Evolutionary conservation across 2,888 invertebrate genomes (phyloP), one percentile per base, ranked within the genome.

Genomic region (Nomada hirtipes): DNA sequence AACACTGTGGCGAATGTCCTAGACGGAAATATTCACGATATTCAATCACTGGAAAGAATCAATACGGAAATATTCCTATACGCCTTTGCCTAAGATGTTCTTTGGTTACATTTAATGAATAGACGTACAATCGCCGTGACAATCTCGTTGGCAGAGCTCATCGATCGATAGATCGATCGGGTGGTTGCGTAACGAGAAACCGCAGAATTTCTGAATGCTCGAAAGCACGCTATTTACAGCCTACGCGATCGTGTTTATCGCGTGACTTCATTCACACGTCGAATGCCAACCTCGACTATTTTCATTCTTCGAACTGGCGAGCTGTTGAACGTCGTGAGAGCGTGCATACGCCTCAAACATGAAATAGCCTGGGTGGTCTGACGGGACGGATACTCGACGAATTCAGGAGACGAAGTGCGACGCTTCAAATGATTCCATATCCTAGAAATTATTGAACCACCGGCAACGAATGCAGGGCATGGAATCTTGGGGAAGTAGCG

Each of bases 171-270:
- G 75, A 70, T 72, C 59, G 76, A 83, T 79, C 64, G 74, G 79
- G 76, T 68, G 71, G 69, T 84, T 77, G 60, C 79, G 79, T 74
- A 83, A 83, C 79, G 68, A 63, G 83, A 83, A 79, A 83, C 83
- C 83, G 72, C 83, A 76, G 72, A 23, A 83, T 83, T 79, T 83
- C 83, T 68, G 83, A 83, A 83, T 83, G 76, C 83, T 71, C 83
- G 74, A 71, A 68, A 75, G 78, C 83, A 83, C 59, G 74, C 59
- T 83, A 74, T 74, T 78, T 83, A 83, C 78, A 83, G 71, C 42
- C 75, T 71, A 74, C 71, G 78, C 83, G 74, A 63, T 68, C 71
- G 67, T 83, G 83, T 83, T 83, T 83, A 74, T 76, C 84, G 84
- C 76, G 67, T 79, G 84, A 74, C 80, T 84, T 84, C 76, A 84